Conservation (phyloP, 2,888 invertebrate species). For the Blastobasis adustella region DNA sequence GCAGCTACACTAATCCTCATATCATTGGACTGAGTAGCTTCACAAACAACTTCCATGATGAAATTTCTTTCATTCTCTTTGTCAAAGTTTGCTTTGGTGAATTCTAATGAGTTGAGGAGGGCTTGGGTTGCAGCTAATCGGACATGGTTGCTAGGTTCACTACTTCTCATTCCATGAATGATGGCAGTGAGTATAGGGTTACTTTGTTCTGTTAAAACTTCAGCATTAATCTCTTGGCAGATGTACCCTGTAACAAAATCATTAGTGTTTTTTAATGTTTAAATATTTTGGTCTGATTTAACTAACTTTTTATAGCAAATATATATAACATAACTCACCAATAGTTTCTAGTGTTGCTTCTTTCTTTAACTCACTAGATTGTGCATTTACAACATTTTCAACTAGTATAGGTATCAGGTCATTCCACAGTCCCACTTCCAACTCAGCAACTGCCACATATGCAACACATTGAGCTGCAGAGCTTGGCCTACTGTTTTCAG, state of each 20-base stretch:
- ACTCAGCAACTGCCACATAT: constrained; percentile 96
- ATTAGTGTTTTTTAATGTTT: too few species aligned
- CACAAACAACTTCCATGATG: constrained; percentile 99
- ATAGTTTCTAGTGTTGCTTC: constrained; percentile 98
- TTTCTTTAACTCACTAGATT: constrained; percentile 93
- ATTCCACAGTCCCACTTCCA: constrained; percentile 94
- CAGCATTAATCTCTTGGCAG: constrained; percentile 97
- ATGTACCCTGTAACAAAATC: constrained; percentile 79
- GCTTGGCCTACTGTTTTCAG: constrained; percentile 95
- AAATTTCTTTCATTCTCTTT: constrained; percentile 97
- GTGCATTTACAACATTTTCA: constrained; percentile 90
- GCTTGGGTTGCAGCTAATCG: constrained; percentile 97
- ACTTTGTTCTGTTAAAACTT: constrained; percentile 92
- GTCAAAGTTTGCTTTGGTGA: constrained; percentile 98
- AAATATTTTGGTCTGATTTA: too few species aligned
- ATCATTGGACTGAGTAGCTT: constrained; percentile 96
- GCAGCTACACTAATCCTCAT: constrained; percentile 96
- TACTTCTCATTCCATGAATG: constrained; percentile 97
- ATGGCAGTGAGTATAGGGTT: constrained; percentile 99
- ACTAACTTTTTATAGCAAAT: not conserved
- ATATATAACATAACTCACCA: constrained; percentile 66
- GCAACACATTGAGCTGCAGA: constrained; percentile 99
- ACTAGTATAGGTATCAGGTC: constrained; percentile 91
- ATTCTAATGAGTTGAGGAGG: constrained; percentile 96
- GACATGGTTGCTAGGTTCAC: constrained; percentile 95